Conservation (phyloP, 1,140 invertebrate species). For the Archegozetes longisetosus region DNA sequence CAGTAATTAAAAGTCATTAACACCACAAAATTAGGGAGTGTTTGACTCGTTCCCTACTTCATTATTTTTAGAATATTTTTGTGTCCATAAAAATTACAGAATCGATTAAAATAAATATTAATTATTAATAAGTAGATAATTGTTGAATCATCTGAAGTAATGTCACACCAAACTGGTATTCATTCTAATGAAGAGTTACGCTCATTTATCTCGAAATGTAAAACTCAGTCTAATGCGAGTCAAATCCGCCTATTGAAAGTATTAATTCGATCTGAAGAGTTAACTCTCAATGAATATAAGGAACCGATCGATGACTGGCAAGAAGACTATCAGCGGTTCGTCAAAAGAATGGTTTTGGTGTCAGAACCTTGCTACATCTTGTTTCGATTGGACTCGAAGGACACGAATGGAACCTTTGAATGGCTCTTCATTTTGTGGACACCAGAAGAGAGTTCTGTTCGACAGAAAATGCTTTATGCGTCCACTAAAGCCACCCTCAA, state of each 20-base stretch:
- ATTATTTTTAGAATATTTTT: too few species aligned
- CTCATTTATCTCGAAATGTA: slow-evolving; percentile 14
- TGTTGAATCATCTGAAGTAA: slow-evolving; percentile 27
- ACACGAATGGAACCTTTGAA: slow-evolving; percentile 53
- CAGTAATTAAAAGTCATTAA: too few species aligned
- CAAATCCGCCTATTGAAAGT: slow-evolving; percentile 14
- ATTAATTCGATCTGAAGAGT: slow-evolving; percentile 14
- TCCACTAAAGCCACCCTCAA: slow-evolving; percentile 96
- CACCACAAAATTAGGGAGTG: too few species aligned
- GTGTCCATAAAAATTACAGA: too few species aligned
- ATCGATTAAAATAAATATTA: too few species aligned
- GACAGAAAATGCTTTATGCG: slow-evolving; percentile 97
- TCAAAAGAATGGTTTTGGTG: slow-evolving; percentile 57
- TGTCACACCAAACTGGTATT: slow-evolving; percentile 64
- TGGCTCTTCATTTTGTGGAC: slow-evolving; percentile 93
- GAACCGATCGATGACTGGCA: slow-evolving; percentile 12
- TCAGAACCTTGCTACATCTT: slow-evolving; percentile 85
- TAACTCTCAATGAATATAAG: slow-evolving; percentile 1
- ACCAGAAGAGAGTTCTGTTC: slow-evolving; percentile 67
- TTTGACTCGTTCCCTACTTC: too few species aligned
- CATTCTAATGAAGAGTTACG: slow-evolving; percentile 29
- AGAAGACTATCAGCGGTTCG: slow-evolving; percentile 45
- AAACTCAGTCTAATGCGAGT: background rate
- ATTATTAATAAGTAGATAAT: too few species aligned
- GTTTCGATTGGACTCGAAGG: slow-evolving; percentile 65